phyloP scores from a whole-genome alignment of 2,888 invertebrate genomes.

The Dryadula phaetusa region DNA sequence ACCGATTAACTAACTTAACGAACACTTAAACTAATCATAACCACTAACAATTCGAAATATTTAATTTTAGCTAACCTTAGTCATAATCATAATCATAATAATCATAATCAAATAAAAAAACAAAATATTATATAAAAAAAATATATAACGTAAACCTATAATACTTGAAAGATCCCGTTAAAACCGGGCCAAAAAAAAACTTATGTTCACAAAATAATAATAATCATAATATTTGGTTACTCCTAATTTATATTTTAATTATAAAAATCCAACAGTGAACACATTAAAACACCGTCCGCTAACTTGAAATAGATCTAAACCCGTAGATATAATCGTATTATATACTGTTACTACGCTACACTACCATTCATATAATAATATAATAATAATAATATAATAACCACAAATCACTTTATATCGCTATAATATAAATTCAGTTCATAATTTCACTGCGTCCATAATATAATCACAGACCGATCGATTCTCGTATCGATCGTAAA shows the following conservation, averaged over 20 bases:
- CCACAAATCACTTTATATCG: constrained; percentile 49
- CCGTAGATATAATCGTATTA: constrained; percentile 74
- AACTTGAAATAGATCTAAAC: constrained; percentile 79
- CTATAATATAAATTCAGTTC: constrained; percentile 49
- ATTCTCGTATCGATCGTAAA: constrained; percentile 13
- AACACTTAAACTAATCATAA: constrained; percentile 62
- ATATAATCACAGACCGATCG: constrained; percentile 29
- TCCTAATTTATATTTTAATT: constrained; percentile 60
- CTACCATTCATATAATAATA: constrained; percentile 50
- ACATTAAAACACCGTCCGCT: constrained; percentile 75
- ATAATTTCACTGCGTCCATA: constrained; percentile 44
- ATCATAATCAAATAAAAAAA: constrained; percentile 14
- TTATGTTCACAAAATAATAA: constrained; percentile 52
- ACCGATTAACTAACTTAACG: constrained; percentile 57
- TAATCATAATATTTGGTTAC: constrained; percentile 75
- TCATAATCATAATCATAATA: constrained; percentile 46
- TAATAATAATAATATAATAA: constrained; percentile 42
- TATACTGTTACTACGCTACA: constrained; percentile 61
- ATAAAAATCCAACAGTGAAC: constrained; percentile 75
- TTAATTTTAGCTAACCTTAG: constrained; percentile 64
- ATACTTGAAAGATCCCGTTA: constrained; percentile 79
- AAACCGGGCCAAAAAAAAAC: constrained; percentile 68
- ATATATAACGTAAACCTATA: constrained; percentile 65
- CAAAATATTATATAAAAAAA: constrained; percentile 42
- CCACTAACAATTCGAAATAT: constrained; percentile 67